These are phyloP conservation scores for Parotia lawesii DNA, from an alignment of 2,113 vertebrate species.

Conservation along the genomic window DNA sequence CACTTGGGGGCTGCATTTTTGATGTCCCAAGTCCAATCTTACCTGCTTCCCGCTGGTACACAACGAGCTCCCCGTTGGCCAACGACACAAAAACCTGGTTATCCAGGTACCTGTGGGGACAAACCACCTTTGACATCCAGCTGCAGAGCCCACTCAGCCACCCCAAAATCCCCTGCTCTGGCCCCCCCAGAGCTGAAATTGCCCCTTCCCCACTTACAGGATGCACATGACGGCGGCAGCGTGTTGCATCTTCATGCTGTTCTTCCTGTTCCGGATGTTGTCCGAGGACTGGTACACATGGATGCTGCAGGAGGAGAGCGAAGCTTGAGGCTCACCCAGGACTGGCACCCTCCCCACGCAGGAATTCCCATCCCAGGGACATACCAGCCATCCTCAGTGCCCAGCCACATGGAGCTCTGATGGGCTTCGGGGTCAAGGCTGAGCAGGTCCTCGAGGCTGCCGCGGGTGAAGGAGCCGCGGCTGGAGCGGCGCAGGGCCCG, in stretches of 20 bases:
- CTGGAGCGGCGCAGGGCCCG: slow-evolving; percentile 91
- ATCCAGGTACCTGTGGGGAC: slow-evolving; percentile 84
- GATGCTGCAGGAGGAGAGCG: slow-evolving; percentile 74
- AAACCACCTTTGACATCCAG: background rate
- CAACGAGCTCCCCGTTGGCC: slow-evolving; percentile 91
- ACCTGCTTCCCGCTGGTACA: slow-evolving; percentile 97
- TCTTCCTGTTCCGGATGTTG: slow-evolving; percentile 97
- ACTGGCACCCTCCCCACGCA: fast-evolving
- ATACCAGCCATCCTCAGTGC: slow-evolving; percentile 96
- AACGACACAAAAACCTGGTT: slow-evolving; percentile 97
- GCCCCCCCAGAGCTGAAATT: fast-evolving
- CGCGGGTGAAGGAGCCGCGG: slow-evolving; percentile 89
- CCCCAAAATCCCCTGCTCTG: background rate
- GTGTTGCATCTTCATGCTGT: slow-evolving; percentile 99
- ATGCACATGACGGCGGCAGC: slow-evolving; percentile 88
- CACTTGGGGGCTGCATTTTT: background rate
- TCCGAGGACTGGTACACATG: slow-evolving; percentile 98
- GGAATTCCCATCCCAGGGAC: background rate
- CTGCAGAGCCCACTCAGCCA: background rate
- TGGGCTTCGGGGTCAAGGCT: slow-evolving; percentile 92
- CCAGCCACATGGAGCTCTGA: slow-evolving; percentile 97
- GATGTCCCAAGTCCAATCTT: fast-evolving
- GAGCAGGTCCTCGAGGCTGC: slow-evolving; percentile 93
- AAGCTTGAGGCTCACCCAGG: background rate
- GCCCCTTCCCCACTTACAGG: slow-evolving; percentile 74